Conservation (phyloP, 1,140 invertebrate genomes). For the Palaemon carinicauda region DNA sequence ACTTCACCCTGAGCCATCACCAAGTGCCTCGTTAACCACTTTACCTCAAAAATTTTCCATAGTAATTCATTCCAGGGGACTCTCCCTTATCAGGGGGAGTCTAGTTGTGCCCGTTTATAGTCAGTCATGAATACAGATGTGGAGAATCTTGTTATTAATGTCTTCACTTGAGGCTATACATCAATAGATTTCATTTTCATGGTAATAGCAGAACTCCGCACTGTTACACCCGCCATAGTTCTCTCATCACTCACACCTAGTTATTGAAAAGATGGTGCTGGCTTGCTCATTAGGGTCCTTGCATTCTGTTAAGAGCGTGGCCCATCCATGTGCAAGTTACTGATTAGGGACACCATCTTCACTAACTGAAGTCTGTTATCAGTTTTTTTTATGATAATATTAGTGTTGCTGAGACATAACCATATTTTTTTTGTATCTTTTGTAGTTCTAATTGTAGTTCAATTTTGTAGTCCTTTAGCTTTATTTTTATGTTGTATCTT, state of each 20-base stretch:
- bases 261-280: neutral
- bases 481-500: too few species aligned
- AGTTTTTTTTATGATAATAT: too few species aligned
- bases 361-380: too few species aligned
- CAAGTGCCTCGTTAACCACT: constrained; percentile 54
- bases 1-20: constrained; percentile 30
- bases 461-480: too few species aligned
- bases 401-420: too few species aligned
- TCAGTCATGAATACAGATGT: constrained; percentile 13
- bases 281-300: neutral
- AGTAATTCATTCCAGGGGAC: constrained; percentile 54
- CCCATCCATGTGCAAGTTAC: too few species aligned
- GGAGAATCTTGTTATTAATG: neutral
- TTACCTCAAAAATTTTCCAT: constrained; percentile 47
- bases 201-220: constrained; percentile 7
- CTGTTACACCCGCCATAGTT: constrained; percentile 24
- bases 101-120: constrained; percentile 38
- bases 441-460: too few species aligned
- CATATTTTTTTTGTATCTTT: too few species aligned
- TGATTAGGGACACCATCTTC: neutral
- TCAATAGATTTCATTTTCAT: neutral
- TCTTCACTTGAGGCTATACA: constrained; percentile 13
- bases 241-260: constrained; percentile 19
- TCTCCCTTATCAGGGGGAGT: constrained; percentile 14
- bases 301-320: too few species aligned